Evolutionary conservation across 1,140 invertebrate genomes (phyloP), one percentile per base, ranked within the genome.

Genomic region (Megalopta genalis): DNA sequence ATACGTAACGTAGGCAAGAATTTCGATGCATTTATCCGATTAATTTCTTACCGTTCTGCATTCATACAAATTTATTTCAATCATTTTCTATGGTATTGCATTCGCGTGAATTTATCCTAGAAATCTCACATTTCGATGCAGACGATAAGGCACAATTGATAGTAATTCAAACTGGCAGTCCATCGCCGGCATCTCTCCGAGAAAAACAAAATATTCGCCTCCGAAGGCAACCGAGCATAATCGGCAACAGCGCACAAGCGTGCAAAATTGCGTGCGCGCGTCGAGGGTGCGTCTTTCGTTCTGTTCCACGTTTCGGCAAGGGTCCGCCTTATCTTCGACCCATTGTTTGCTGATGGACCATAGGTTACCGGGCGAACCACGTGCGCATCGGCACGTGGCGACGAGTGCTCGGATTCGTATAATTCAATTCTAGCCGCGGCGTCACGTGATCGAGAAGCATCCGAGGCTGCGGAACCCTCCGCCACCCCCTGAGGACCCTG

Each of bases 381-480:
- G 74, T 72, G 84, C 70, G 52, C 62, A 71, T 81, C 83, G 87
- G 75, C 87, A 87, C 87, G 86, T 87, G 86, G 64, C 86, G 7
- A 77, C 68, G 80, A 82, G 80, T 87, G 77, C 71, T 83, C 63
- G 46, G 85, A 84, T 82, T 73, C 62, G 74, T 76, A 87, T 87
- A 87, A 87, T 87, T 87, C 83, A 87, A 87, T 87, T 77, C 59
- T 25, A 73, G 75, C 49, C 70, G 63, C 49, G 42, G 21, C 54
- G 54, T 57, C 62, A 77, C 71, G 75, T 39, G 67, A 63, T 74
- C 63, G 39, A 37, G 27, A 8, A 63, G 16, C 60, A 63, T 18
- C 8, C 10, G 42, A 46, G 10, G 42, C 42, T 32, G 32, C 32
- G 4, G 25, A 60, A 27, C 25, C 25, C 8, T 12, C 16, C 27